phyloP scores from a whole-genome alignment of 2,113 vertebrate species.

The Pygathrix nemaeus region DNA sequence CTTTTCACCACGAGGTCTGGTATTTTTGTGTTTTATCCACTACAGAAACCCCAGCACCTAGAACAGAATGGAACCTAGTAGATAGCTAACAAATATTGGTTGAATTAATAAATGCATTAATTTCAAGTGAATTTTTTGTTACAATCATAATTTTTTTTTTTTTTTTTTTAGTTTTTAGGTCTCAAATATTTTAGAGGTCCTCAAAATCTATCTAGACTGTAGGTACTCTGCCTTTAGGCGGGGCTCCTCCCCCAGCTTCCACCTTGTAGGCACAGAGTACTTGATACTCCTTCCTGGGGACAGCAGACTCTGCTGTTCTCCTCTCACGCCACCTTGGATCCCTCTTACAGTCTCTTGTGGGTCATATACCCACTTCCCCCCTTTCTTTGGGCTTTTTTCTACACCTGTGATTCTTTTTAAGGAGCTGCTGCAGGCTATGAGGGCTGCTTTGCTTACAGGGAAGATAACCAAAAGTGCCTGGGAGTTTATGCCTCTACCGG shows the following conservation, averaged over 20 bases:
- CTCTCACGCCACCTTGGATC: neutral
- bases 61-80: neutral
- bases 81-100: neutral
- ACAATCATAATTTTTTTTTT: too few species aligned
- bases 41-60: neutral
- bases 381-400: neutral
- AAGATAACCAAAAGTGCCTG: neutral
- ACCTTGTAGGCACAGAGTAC: neutral
- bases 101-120: neutral
- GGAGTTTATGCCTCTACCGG: too few species aligned
- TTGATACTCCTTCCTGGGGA: neutral
- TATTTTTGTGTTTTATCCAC: neutral
- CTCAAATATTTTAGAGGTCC: neutral
- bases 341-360: neutral
- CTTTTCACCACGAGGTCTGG: neutral
- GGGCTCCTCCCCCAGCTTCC: too few species aligned
- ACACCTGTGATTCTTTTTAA: neutral
- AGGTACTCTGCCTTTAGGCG: neutral
- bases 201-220: neutral
- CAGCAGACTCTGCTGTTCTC: too few species aligned
- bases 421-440: accelerated
- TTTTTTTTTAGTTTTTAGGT: neutral
- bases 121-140: neutral
- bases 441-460: neutral
- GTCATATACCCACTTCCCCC: accelerated